phyloP scores from a whole-genome alignment of 2,113 vertebrate species.

The Ovibos moschatus region DNA sequence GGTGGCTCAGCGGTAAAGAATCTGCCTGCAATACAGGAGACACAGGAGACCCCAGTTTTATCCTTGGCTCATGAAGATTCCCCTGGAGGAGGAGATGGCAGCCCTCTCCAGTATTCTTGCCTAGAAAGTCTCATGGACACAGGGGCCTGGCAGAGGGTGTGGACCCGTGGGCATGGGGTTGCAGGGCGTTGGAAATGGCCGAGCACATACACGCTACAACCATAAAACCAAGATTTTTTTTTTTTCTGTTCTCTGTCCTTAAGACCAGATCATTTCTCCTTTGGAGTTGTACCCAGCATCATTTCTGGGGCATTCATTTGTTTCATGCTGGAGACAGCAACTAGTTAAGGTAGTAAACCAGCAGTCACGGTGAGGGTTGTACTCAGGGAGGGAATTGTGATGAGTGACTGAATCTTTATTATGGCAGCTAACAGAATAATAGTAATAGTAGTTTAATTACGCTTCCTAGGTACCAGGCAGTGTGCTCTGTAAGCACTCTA shows the following conservation, averaged over 20 bases:
- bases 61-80: neutral
- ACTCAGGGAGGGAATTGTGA: neutral
- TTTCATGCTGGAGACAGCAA: neutral
- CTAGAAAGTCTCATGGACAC: neutral
- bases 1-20: neutral
- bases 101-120: neutral
- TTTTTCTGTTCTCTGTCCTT: constrained; percentile 12
- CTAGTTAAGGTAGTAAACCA: neutral
- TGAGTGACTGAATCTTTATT: neutral
- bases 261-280: neutral
- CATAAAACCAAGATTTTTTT: neutral
- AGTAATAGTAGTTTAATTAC: neutral
- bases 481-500: neutral
- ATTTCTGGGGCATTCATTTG: neutral
- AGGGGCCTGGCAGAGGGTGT: neutral
- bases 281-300: neutral
- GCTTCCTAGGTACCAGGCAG: neutral
- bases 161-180: neutral
- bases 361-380: neutral
- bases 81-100: neutral
- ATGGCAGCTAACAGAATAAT: neutral
- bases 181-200: neutral
- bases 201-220: neutral
- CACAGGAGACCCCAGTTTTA: neutral
- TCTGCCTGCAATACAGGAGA: neutral